Percentiles rank a stretch among this genome's conserved stretches.
These are phyloP conservation scores for Pyrochroa serraticornis DNA, from an alignment of 2,888 invertebrate genomes.

Conservation along the genomic window DNA sequence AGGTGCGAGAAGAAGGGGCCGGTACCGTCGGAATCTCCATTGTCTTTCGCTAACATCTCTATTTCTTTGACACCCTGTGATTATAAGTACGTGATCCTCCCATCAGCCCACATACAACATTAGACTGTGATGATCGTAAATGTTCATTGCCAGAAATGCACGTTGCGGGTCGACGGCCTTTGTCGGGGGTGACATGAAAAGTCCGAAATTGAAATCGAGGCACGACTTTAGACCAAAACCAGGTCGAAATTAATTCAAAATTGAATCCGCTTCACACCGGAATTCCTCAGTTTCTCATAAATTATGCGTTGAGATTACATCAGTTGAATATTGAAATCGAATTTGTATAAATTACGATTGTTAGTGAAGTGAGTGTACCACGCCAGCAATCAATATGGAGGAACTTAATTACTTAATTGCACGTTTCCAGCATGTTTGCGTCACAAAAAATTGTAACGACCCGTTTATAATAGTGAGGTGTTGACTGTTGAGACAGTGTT, in stretches of 20 bases:
- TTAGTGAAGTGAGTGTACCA: neutral
- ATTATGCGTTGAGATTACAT: too few species aligned
- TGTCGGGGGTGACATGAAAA: neutral
- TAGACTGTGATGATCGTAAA: slow-evolving; percentile 27
- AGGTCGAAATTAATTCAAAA: too few species aligned
- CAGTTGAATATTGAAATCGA: too few species aligned
- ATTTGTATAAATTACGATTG: too few species aligned
- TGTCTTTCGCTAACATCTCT: slow-evolving; percentile 47
- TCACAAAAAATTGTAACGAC: slow-evolving; percentile 7
- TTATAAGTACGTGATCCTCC: slow-evolving; percentile 41
- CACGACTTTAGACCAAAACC: neutral
- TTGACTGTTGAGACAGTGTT: slow-evolving; percentile 11
- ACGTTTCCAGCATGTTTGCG: neutral
- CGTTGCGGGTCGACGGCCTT: slow-evolving; percentile 19
- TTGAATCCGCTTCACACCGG: too few species aligned
- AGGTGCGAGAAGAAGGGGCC: slow-evolving; percentile 37
- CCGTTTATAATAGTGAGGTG: slow-evolving; percentile 2
- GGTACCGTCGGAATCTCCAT: slow-evolving; percentile 42
- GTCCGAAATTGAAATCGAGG: neutral
- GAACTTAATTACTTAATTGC: neutral
- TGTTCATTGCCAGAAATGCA: slow-evolving; percentile 28
- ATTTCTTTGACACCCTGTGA: slow-evolving; percentile 46
- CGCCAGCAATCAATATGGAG: slow-evolving; percentile 3
- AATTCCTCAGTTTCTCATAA: too few species aligned
- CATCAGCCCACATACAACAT: slow-evolving; percentile 30